Evolutionary conservation across 2,888 invertebrate genomes (phyloP).

Genomic region (Blera fallax): DNA sequence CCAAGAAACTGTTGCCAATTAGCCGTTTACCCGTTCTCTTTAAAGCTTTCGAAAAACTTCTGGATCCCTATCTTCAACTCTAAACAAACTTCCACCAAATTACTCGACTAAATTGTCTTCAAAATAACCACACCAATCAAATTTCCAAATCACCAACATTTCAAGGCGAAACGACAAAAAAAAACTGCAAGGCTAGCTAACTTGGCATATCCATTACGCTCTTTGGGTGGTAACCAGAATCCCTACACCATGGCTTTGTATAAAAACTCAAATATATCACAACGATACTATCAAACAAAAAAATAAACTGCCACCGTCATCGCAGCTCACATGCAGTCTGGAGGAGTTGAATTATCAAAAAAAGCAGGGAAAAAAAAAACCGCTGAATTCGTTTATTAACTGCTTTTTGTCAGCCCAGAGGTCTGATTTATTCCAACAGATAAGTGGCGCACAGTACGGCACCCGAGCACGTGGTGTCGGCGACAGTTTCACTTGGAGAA

Average conservation of each 20-base stretch:
- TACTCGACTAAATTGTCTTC: neutral
- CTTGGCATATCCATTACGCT: constrained; percentile 36
- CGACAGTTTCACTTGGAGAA: constrained; percentile 29
- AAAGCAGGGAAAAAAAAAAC: neutral
- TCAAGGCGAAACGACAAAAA: neutral
- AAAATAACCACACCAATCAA: neutral
- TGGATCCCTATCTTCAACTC: no score
- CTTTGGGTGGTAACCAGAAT: constrained; percentile 48
- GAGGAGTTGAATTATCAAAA: neutral
- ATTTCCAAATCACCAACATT: neutral
- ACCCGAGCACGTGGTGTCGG: constrained; percentile 43
- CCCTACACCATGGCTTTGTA: constrained; percentile 8
- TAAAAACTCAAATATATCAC: neutral
- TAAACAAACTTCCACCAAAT: neutral
- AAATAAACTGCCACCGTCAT: constrained; percentile 41
- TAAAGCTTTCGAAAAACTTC: no score
- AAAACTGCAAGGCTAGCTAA: neutral
- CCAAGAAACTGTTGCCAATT: no score
- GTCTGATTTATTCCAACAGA: constrained; percentile 55
- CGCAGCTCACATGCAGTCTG: neutral
- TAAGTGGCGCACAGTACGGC: constrained; percentile 38
- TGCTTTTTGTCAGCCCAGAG: constrained; percentile 41
- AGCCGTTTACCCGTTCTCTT: no score
- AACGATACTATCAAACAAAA: constrained; percentile 7
- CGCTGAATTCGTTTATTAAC: constrained; percentile 55